Evolutionary conservation across 2,113 vertebrate species (phyloP).

Genomic region (Macrotis lagotis): DNA sequence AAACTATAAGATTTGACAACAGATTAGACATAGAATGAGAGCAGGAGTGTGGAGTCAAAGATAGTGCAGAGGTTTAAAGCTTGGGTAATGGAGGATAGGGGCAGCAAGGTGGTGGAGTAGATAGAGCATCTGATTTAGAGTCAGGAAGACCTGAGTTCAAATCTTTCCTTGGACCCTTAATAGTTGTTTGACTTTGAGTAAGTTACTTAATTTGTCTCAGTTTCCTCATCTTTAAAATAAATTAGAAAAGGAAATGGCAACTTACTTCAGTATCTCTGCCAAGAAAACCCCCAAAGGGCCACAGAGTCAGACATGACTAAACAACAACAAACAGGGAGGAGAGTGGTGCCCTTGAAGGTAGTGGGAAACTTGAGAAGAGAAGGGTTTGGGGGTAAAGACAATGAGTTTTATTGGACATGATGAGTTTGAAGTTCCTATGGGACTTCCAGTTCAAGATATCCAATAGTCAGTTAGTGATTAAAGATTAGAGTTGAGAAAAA

Average conservation of each 20-base stretch:
- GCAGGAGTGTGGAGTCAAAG: background rate
- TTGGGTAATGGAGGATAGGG: background rate
- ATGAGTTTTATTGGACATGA: background rate
- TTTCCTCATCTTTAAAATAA: background rate
- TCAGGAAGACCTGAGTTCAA: background rate
- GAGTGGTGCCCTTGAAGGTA: background rate
- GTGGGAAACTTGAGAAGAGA: background rate
- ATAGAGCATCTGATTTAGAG: no score
- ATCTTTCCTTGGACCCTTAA: background rate
- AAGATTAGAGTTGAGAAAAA: background rate
- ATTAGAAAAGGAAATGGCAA: background rate
- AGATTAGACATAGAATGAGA: background rate
- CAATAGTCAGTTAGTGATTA: background rate
- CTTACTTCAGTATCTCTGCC: background rate
- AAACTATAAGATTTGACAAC: background rate
- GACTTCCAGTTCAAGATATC: background rate
- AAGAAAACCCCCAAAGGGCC: background rate
- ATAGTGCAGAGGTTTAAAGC: background rate
- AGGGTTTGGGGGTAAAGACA: background rate
- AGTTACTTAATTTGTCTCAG: background rate
- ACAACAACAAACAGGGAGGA: background rate
- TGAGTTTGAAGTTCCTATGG: background rate
- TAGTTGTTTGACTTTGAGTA: background rate
- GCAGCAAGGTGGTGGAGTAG: background rate
- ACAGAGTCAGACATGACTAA: background rate